Evolutionary conservation across 1,140 invertebrate species (phyloP), one percentile per base, ranked within the genome.

Genomic region (Tenebrio molitor): DNA sequence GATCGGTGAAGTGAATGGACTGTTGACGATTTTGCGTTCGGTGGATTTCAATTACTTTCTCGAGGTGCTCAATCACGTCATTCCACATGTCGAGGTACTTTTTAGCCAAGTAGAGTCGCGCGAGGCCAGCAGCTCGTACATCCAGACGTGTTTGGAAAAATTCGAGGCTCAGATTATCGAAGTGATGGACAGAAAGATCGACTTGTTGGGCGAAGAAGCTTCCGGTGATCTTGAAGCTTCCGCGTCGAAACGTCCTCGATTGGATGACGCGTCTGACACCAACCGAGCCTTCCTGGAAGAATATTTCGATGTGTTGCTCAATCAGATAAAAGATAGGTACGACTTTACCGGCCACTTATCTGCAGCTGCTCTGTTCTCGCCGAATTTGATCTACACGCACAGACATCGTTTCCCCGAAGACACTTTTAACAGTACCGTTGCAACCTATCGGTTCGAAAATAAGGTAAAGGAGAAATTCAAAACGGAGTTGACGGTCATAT

Each of bases 401-500:
- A 12, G 44, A 50, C 34, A 36, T 17, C 46, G 29, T 8, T 74
- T 76, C 66, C 66, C 72, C 6, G 58, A 41, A 41, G 2, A 41
- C 4, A 33, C 4, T 33, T 33, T 33, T 33, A 33, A 33, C 10
- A 33, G 29, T 58, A 67, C 62, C 17, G 39, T 72, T 8, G 65
- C 68, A 14, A 10, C 34, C 5, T 74, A 74, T 66, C 19, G 63
- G 21, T 74, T 76, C n/a, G n/a, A n/a, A n/a, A n/a, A n/a, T 42
- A 21, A 69, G 21, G 67, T 71, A 25, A 74, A 69, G 46, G 39
- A 46, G 2, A 71, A 63, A 68, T 68, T 79, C 4, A 73, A 65
- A 72, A 71, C 23, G 7, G 75, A 76, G 58, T 71, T 72, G 21
- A 66, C 71, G 16, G 64, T 78, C 34, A 42, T 78, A 33, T n/a